Percentiles rank a stretch among this genome's conserved stretches.
These are phyloP conservation scores for Parazoanthus atlanticus DNA, from an alignment of 92 coral and sea anemone genomes.

Conservation along the genomic window DNA sequence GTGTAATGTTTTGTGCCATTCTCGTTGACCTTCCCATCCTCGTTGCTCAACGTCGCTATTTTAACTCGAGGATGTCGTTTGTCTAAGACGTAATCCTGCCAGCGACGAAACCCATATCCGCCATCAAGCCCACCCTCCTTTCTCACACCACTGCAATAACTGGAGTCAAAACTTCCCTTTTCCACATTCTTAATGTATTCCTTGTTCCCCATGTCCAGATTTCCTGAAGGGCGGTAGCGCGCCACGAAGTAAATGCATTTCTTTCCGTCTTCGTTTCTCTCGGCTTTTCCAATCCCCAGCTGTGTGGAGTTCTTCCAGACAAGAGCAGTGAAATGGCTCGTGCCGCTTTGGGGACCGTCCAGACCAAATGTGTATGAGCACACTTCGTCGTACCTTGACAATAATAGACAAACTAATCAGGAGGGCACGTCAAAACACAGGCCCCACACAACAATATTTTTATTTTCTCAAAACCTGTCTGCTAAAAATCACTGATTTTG, in stretches of 20 bases:
- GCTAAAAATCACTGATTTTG: too few species aligned
- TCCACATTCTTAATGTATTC: conserved; percentile 67
- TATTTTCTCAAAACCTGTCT: too few species aligned
- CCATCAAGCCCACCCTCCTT: conserved; percentile 72
- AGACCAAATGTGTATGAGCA: conserved; percentile 73
- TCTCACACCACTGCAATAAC: conserved; percentile 64
- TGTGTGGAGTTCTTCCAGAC: conserved; percentile 85
- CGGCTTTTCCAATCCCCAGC: conserved; percentile 83
- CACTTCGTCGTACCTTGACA: conserved; percentile 87
- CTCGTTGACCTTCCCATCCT: too few species aligned
- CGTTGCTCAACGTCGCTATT: neutral
- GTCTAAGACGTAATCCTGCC: neutral
- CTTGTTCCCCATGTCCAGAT: conserved; percentile 57
- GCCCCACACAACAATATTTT: too few species aligned
- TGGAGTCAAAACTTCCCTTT: conserved; percentile 67
- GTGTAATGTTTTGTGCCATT: neutral
- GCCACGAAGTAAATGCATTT: conserved; percentile 80
- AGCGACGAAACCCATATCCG: conserved; percentile 72
- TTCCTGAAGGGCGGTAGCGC: conserved; percentile 85
- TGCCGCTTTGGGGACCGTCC: conserved; percentile 64
- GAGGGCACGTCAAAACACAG: neutral
- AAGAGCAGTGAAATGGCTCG: conserved; percentile 79
- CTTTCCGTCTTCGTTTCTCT: conserved; percentile 57
- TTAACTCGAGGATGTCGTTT: neutral
- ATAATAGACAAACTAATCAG: neutral